Evolutionary conservation across 2,797 vertebrate species (phyloP).

Genomic region (Chrosomus eos): DNA sequence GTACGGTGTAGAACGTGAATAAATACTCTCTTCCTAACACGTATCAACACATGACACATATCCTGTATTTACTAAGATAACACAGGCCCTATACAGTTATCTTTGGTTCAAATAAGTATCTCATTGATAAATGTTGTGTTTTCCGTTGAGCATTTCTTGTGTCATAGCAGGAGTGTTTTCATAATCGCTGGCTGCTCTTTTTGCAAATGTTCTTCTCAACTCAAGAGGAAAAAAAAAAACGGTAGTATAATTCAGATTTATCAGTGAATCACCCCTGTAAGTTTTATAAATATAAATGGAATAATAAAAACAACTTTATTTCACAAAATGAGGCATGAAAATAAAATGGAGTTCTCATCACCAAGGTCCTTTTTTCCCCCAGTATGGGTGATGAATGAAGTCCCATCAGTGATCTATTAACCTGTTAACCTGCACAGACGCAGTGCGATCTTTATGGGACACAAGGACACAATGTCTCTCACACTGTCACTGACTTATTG

Average conservation of each 20-base stretch:
- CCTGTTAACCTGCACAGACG: not conserved
- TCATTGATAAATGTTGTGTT: not conserved
- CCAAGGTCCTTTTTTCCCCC: not conserved
- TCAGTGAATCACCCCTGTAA: not conserved
- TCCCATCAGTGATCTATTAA: slow-evolving; percentile 1
- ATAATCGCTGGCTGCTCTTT: not conserved
- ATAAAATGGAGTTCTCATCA: not conserved
- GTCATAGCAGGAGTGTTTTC: slow-evolving; percentile 2
- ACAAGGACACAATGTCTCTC: not conserved
- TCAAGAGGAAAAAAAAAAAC: not conserved
- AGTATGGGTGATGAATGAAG: not conserved
- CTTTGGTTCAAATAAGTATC: slow-evolving; percentile 11
- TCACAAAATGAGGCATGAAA: not conserved
- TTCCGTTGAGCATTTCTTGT: not conserved
- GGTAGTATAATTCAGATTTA: not conserved
- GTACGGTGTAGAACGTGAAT: not conserved
- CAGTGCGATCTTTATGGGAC: not conserved
- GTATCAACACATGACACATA: not conserved
- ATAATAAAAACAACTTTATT: not conserved
- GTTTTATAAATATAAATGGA: not conserved
- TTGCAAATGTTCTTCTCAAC: not conserved
- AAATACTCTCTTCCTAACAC: not conserved
- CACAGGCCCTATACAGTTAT: not conserved
- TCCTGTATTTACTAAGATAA: slow-evolving; percentile 6
- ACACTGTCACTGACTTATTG: not conserved